phyloP scores from a whole-genome alignment of 2,797 vertebrate genomes.

The Gymnoscopelus microlampas region DNA sequence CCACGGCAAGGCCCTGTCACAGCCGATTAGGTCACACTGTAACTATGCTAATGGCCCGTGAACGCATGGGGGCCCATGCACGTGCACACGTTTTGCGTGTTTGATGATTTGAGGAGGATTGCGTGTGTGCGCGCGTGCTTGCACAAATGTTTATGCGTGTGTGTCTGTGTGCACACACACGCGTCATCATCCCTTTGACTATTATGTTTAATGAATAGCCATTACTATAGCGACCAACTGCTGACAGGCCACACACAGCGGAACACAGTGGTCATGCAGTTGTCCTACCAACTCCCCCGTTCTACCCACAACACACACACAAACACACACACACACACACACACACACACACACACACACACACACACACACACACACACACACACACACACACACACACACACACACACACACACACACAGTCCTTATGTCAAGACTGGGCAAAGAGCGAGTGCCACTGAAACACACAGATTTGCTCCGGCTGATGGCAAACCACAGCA shows the following conservation, averaged over 20 bases:
- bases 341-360: conserved; percentile 12
- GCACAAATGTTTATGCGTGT: conserved; percentile 31
- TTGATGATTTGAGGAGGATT: not conserved
- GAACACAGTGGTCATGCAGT: conserved; percentile 68
- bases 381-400: conserved; percentile 23
- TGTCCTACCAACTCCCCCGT: conserved; percentile 52
- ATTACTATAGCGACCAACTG: conserved; percentile 68
- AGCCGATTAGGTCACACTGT: conserved; percentile 61
- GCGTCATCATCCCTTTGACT: conserved; percentile 57
- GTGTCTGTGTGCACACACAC: conserved; percentile 7
- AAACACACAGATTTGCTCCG: conserved; percentile 76
- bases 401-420: conserved; percentile 24
- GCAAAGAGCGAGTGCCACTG: conserved; percentile 72
- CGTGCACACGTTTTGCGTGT: conserved; percentile 16
- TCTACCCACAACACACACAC: conserved; percentile 34
- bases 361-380: conserved; percentile 2
- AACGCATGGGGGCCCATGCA: conserved; percentile 57
- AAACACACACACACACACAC: conserved; percentile 41
- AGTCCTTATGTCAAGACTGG: conserved; percentile 65
- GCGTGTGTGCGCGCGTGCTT: conserved; percentile 34
- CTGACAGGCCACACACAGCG: conserved; percentile 71
- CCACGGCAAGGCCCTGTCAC: conserved; percentile 57
- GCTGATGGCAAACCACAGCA: conserved; percentile 80
- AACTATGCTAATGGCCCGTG: conserved; percentile 70
- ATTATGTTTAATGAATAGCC: conserved; percentile 65